Evolutionary conservation across 2,888 invertebrate species (phyloP).

Genomic region (Autographa pulchrina): DNA sequence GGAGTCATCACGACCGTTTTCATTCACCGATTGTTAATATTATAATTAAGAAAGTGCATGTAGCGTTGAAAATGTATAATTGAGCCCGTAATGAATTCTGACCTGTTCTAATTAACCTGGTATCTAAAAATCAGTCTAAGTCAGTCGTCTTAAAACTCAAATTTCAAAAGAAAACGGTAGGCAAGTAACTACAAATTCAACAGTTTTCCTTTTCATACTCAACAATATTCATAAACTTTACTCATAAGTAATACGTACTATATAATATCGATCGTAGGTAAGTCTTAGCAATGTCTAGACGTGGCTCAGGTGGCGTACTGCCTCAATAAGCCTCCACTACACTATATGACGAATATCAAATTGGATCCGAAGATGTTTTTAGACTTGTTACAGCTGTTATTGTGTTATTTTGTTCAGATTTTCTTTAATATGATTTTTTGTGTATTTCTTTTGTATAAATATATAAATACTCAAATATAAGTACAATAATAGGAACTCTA

Average conservation of each 20-base stretch:
- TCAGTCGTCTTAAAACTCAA: too few relatives aligned
- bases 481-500: too few relatives aligned
- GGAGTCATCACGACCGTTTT: too few relatives aligned
- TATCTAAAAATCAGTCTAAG: too few relatives aligned
- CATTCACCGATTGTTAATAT: too few relatives aligned
- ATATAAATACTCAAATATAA: too few relatives aligned
- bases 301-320: constrained; percentile 66
- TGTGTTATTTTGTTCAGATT: not conserved
- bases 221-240: not conserved
- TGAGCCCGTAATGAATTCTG: too few relatives aligned
- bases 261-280: constrained; percentile 54
- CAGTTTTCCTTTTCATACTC: not conserved
- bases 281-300: constrained; percentile 52
- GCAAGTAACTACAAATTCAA: too few relatives aligned
- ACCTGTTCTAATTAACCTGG: too few relatives aligned
- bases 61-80: too few relatives aligned
- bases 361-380: constrained; percentile 29
- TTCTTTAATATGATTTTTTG: not conserved
- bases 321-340: constrained; percentile 51
- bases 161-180: too few relatives aligned
- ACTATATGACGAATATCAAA: constrained; percentile 26
- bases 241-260: constrained; percentile 7
- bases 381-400: constrained; percentile 11
- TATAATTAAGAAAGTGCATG: too few relatives aligned
- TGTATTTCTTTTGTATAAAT: not conserved